Base-by-base conservation (phyloP, 2,888 invertebrate genomes). In the Hesperia comma region DNA sequence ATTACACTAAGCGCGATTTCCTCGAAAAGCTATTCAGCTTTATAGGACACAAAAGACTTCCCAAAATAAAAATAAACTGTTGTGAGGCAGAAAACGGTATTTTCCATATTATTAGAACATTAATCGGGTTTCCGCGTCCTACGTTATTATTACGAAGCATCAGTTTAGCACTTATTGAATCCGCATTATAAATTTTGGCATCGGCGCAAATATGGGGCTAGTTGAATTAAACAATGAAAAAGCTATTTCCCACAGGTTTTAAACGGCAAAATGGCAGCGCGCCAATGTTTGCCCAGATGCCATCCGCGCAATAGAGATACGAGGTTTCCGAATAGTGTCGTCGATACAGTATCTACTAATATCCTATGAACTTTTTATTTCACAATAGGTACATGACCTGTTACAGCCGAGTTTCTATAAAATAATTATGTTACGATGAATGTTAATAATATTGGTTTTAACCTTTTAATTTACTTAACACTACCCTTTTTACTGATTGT, bases 151-250 rank as follows among this genome's bases (percentile, higher is more conserved):
- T 37, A 37, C 37, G 53, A 54, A 54, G 32, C 33, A 54, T 32
- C 32, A 33, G 15, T 51, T 51, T 51, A 56, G 33, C 21, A 61
- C 14, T 62, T 61, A 61, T 53, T 40, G 53, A 33, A 26, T 66
- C 33, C 72, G 75, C 77, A 79, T 81, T 79, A 83, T 84, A 84
- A 85, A 83, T 85, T 85, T 86, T 86, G 86, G 87, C 86, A 81
- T 81, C 80, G 83, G 82, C 82, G 77, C 87, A 87, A 87, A 86
- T 86, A 83, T 84, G 78, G 82, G 79, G 83, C 83, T 87, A 88
- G 87, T 88, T 87, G 87, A 90, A 89, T 89, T 88, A 88, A 88
- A 89, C 86, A 87, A 86, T 87, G 85, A 86, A 86, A 86, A 81
- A 81, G 84, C 84, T 80, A 82, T 88, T 87, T 79, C 77, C 84